phyloP scores from a whole-genome alignment of 2,888 invertebrate genomes.

The Cybosia mesomella region DNA sequence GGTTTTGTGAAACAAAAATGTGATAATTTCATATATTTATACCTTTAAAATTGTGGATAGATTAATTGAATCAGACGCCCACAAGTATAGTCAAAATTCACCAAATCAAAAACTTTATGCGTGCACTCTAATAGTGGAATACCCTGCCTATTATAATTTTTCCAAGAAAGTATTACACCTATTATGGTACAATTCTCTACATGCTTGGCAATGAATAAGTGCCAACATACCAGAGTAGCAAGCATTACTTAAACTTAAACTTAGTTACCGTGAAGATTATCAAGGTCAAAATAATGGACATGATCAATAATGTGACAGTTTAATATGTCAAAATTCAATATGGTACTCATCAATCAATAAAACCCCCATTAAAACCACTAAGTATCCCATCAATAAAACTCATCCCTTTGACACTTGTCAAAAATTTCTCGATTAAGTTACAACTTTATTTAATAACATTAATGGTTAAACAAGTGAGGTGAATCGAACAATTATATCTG shows the following conservation, averaged over 20 bases:
- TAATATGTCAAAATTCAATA: slow-evolving; percentile 10
- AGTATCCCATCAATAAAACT: slow-evolving; percentile 37
- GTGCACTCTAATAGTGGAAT: no score
- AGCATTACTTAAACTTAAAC: no score
- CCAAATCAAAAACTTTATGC: no score
- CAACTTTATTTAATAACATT: slow-evolving; percentile 49
- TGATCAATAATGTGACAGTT: slow-evolving; percentile 5
- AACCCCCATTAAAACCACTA: slow-evolving; percentile 21
- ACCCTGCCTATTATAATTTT: no score
- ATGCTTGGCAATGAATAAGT: not conserved
- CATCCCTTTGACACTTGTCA: slow-evolving; percentile 39
- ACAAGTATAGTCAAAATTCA: no score
- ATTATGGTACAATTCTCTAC: not conserved
- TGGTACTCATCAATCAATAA: slow-evolving; percentile 36
- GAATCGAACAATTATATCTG: slow-evolving; percentile 42
- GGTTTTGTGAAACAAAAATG: not conserved
- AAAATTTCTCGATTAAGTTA: slow-evolving; percentile 43
- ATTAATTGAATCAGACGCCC: no score
- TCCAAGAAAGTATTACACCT: not conserved
- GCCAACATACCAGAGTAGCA: not conserved
- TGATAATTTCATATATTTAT: no score
- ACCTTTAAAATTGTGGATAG: no score
- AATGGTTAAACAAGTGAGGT: slow-evolving; percentile 48
- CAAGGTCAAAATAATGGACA: not conserved
- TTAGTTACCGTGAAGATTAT: not conserved